Percentiles rank a stretch among this genome's conserved stretches.
Conservation (phyloP, 1,140 invertebrate species). For the Bombus soroeensis region DNA sequence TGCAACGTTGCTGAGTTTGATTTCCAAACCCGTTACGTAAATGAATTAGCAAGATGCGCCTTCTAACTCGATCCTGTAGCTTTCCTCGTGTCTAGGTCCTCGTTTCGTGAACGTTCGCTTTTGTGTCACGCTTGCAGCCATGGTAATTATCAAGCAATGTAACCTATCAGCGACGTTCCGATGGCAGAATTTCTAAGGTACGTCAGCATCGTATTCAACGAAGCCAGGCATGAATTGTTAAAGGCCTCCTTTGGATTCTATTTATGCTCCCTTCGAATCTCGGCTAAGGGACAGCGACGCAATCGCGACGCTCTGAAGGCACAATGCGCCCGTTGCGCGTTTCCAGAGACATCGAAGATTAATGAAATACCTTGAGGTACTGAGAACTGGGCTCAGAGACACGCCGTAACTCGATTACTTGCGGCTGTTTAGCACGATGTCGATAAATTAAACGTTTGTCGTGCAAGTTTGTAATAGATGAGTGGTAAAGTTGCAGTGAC, state of each 20-base stretch:
- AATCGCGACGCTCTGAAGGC: constrained; percentile 20
- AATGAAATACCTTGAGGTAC: constrained; percentile 14
- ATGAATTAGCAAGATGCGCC: constrained; percentile 8
- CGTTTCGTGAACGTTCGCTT: constrained; percentile 11
- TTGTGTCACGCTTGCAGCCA: constrained; percentile 20
- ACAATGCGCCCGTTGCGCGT: constrained; percentile 1
- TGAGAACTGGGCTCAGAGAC: background rate
- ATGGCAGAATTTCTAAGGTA: constrained; percentile 26
- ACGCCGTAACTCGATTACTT: background rate
- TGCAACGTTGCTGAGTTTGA: background rate
- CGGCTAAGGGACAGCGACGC: constrained; percentile 31
- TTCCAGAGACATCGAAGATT: constrained; percentile 23
- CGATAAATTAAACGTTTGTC: background rate
- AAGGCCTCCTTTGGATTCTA: constrained; percentile 47
- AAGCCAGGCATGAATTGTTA: constrained; percentile 49
- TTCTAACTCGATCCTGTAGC: background rate
- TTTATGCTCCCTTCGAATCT: constrained; percentile 30
- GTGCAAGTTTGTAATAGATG: background rate
- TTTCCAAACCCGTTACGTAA: constrained; percentile 16
- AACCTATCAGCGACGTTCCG: constrained; percentile 27
- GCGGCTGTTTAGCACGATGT: background rate
- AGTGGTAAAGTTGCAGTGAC: too few species aligned
- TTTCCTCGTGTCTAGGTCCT: constrained; percentile 1
- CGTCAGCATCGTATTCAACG: background rate
- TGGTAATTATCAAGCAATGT: constrained; percentile 52